A percentile compares a stretch with the other conserved stretches of the same genome.
Conservation (phyloP, 1,140 invertebrate species). For the Drosophila repleta region DNA sequence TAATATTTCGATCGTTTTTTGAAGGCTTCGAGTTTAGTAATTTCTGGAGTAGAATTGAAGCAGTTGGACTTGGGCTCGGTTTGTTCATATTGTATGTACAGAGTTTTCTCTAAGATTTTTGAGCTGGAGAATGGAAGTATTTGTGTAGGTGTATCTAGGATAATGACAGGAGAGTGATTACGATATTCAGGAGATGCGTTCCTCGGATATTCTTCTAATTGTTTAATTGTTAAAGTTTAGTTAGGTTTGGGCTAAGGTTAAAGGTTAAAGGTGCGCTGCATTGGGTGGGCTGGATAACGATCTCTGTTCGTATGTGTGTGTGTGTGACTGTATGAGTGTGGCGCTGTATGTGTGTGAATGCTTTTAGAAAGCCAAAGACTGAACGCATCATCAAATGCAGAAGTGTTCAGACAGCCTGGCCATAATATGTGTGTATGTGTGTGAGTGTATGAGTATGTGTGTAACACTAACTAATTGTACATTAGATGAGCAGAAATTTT, state of each 20-base stretch:
- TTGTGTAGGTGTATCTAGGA: slow-evolving; percentile 15
- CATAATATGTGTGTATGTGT: slow-evolving; percentile 11
- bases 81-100: slow-evolving; percentile 52
- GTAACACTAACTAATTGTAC: slow-evolving; percentile 68
- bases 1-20: slow-evolving; percentile 57
- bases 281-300: slow-evolving; percentile 38
- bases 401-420: neutral
- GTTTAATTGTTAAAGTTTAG: neutral
- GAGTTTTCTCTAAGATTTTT: slow-evolving; percentile 3
- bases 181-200: neutral
- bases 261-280: slow-evolving; percentile 24
- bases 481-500: slow-evolving; percentile 75
- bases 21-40: slow-evolving; percentile 43
- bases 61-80: slow-evolving; percentile 35
- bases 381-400: neutral
- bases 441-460: slow-evolving; percentile 11
- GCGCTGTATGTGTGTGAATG: slow-evolving; percentile 10
- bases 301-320: slow-evolving; percentile 19
- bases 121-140: slow-evolving; percentile 37
- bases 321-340: slow-evolving; percentile 7
- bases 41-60: slow-evolving; percentile 24
- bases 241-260: slow-evolving; percentile 7
- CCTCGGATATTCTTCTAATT: neutral
- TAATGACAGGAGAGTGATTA: slow-evolving; percentile 10
- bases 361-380: slow-evolving; percentile 30